Percentiles rank a stretch among this genome's conserved stretches.
Conservation (phyloP, 2,888 invertebrate genomes). For the Taenaris catops region DNA sequence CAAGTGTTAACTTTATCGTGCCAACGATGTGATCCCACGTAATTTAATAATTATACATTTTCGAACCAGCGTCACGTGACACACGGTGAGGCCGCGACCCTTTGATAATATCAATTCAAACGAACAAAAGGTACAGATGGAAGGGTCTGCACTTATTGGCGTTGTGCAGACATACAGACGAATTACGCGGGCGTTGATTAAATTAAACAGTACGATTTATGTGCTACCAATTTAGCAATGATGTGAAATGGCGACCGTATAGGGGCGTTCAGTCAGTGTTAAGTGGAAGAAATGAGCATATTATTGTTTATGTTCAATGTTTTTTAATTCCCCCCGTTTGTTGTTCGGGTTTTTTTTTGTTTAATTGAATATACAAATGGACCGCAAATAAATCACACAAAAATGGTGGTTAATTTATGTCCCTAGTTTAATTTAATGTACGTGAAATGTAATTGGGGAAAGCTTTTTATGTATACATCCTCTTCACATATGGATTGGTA, state of each 20-base stretch:
- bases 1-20: slow-evolving; percentile 39
- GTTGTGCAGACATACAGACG: slow-evolving; percentile 32
- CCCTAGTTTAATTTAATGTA: no score
- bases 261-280: slow-evolving; percentile 51
- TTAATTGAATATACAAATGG: slow-evolving; percentile 1
- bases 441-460: no score
- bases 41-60: slow-evolving; percentile 45
- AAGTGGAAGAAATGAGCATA: slow-evolving; percentile 45
- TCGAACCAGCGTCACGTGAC: slow-evolving; percentile 23
- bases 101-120: slow-evolving; percentile 17
- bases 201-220: slow-evolving; percentile 75
- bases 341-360: slow-evolving; percentile 4
- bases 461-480: no score
- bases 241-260: slow-evolving; percentile 61
- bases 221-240: slow-evolving; percentile 72
- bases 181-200: slow-evolving; percentile 70
- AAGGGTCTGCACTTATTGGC: slow-evolving; percentile 43
- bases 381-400: no score
- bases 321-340: slow-evolving; percentile 10
- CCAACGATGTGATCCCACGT: slow-evolving; percentile 41
- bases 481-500: no score
- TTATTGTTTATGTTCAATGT: slow-evolving; percentile 23
- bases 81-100: slow-evolving; percentile 28
- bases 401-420: no score
- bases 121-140: slow-evolving; percentile 27